Percentiles rank a stretch among this genome's conserved stretches.
phyloP scores from a whole-genome alignment of 1,140 invertebrate species.

The Schlechtendalia chinensis region DNA sequence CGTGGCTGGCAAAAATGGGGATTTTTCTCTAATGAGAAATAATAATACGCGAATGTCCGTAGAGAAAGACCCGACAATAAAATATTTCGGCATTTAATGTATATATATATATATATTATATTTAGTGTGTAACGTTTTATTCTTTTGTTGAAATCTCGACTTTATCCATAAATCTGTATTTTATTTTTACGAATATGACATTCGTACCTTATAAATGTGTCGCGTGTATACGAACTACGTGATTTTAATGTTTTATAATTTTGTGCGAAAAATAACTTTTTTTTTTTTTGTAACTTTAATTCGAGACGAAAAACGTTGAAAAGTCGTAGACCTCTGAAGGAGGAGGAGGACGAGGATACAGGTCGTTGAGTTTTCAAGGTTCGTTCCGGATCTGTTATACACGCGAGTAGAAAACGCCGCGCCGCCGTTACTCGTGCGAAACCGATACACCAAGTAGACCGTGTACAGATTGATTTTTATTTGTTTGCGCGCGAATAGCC shows the following conservation, averaged over 20 bases:
- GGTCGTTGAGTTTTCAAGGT: conserved; percentile 33
- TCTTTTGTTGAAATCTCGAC: neutral
- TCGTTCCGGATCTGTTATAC: neutral
- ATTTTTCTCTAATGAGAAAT: conserved; percentile 15
- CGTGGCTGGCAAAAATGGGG: neutral
- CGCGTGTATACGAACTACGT: too few species aligned
- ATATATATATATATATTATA: neutral
- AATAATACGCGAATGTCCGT: neutral
- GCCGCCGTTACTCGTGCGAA: conserved; percentile 25
- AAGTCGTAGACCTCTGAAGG: neutral
- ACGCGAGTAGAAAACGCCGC: too few species aligned
- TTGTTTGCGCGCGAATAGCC: neutral
- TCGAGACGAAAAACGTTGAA: neutral
- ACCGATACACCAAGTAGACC: conserved; percentile 23
- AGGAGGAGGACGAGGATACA: neutral
- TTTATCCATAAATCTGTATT: neutral
- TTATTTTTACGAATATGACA: conserved; percentile 10
- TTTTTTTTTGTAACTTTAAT: too few species aligned
- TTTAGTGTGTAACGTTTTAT: too few species aligned
- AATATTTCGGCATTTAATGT: neutral
- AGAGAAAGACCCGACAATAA: neutral
- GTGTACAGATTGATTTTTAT: conserved; percentile 25
- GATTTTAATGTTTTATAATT: too few species aligned
- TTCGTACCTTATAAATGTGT: too few species aligned
- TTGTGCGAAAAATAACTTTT: too few species aligned